Conservation (phyloP, 2,888 invertebrate species). For the Rutpela maculata region DNA sequence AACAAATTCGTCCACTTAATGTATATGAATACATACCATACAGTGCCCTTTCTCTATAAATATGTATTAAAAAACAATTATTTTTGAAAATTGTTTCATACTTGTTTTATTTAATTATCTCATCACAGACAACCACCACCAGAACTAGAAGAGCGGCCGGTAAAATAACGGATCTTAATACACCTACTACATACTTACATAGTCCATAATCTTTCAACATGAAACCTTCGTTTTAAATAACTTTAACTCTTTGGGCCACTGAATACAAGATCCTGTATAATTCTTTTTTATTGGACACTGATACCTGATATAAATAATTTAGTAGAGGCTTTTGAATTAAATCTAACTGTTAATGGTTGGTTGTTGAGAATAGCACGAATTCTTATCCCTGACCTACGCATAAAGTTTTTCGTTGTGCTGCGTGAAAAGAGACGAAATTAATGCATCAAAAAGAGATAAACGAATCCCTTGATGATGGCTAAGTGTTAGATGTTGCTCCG, state of each 20-base stretch:
- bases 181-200: too few species aligned
- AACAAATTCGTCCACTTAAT: too few species aligned
- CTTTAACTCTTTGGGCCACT: not conserved
- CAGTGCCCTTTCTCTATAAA: too few species aligned
- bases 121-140: too few species aligned
- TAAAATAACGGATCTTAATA: too few species aligned
- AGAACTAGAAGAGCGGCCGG: too few species aligned
- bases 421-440: slow-evolving; percentile 62
- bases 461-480: slow-evolving; percentile 65
- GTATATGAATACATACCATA: too few species aligned
- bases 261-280: slow-evolving; percentile 7
- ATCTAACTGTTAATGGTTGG: slow-evolving; percentile 40
- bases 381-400: slow-evolving; percentile 66
- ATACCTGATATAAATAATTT: slow-evolving; percentile 34
- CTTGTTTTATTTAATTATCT: too few species aligned
- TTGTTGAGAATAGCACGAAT: slow-evolving; percentile 59
- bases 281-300: slow-evolving; percentile 29
- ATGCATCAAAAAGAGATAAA: slow-evolving; percentile 64
- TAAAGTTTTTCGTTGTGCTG: slow-evolving; percentile 64
- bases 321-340: slow-evolving; percentile 33
- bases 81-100: too few species aligned
- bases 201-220: not conserved
- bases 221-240: not conserved
- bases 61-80: too few species aligned
- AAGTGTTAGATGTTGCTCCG: slow-evolving; percentile 60